These are phyloP conservation scores for Plestiodon gilberti DNA, from an alignment of 2,113 vertebrate species.

Conservation along the genomic window DNA sequence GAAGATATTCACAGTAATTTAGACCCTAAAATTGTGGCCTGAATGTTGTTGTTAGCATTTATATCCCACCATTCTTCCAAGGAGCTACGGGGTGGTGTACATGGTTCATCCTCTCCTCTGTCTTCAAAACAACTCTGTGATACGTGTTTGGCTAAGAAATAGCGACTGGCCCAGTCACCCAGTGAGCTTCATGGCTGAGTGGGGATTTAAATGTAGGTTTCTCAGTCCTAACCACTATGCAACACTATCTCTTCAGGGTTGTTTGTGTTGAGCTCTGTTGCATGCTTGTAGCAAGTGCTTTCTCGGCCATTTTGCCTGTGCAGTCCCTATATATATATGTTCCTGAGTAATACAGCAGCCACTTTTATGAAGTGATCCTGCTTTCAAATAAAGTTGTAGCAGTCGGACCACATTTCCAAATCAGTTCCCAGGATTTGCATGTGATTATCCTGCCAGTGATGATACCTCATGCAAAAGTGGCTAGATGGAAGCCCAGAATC, in stretches of 20 bases:
- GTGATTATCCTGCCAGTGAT: not conserved
- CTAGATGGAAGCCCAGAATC: not conserved
- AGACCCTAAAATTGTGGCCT: not conserved
- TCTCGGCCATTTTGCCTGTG: not conserved
- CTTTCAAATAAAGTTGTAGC: not conserved
- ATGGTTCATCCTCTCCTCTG: too few relatives aligned
- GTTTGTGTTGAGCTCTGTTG: too few relatives aligned
- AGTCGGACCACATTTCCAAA: not conserved
- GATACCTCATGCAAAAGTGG: not conserved
- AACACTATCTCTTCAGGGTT: too few relatives aligned
- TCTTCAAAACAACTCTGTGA: too few relatives aligned
- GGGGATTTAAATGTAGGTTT: too few relatives aligned
- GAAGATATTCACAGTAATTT: not conserved
- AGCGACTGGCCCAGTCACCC: too few relatives aligned
- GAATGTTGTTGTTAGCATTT: not conserved
- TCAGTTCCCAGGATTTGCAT: accelerated
- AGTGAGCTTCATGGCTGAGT: too few relatives aligned
- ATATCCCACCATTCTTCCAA: too few relatives aligned
- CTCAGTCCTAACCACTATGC: too few relatives aligned
- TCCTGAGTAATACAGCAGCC: not conserved
- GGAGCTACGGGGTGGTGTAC: not conserved
- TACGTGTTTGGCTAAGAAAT: too few relatives aligned
- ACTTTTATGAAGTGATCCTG: not conserved
- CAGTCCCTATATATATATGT: not conserved
- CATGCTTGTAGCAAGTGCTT: not conserved